phyloP scores from a whole-genome alignment of 2,888 invertebrate species.

The Vesta saturnalis region DNA sequence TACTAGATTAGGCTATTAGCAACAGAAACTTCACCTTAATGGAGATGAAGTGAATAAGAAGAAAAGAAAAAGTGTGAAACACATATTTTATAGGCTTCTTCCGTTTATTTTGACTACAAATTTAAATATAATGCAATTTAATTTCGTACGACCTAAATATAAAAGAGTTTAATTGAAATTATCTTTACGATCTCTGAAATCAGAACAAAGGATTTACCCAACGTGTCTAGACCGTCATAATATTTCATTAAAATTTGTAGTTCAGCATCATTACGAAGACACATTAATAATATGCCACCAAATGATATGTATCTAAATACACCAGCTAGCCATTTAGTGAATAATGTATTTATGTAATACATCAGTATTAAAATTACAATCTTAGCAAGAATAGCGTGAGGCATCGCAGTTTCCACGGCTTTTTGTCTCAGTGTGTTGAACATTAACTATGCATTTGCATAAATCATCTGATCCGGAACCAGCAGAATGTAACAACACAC shows the following conservation, averaged over 20 bases:
- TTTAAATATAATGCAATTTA: too few relatives aligned
- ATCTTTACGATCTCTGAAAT: conserved; percentile 24
- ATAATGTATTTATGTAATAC: conserved; percentile 34
- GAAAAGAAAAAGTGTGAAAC: too few relatives aligned
- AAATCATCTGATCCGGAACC: conserved; percentile 43
- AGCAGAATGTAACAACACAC: conserved; percentile 29
- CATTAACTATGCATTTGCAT: conserved; percentile 46
- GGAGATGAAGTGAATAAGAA: too few relatives aligned
- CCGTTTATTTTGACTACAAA: too few relatives aligned
- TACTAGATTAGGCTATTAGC: too few relatives aligned
- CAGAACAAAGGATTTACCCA: conserved; percentile 26
- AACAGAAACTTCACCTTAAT: too few relatives aligned
- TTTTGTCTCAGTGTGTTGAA: conserved; percentile 41
- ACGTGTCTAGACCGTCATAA: conserved; percentile 31
- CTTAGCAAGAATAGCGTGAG: conserved; percentile 42
- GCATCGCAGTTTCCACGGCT: conserved; percentile 40
- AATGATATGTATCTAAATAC: conserved; percentile 41
- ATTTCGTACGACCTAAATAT: too few relatives aligned
- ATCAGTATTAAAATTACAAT: conserved; percentile 42
- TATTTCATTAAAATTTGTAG: conserved; percentile 32
- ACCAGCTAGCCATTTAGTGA: conserved; percentile 39
- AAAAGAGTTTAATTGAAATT: conserved; percentile 1
- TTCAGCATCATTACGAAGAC: conserved; percentile 31
- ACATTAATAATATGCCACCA: conserved; percentile 36
- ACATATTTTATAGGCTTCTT: too few relatives aligned